phyloP scores from a whole-genome alignment of 2,888 invertebrate species.

The Apotomis capreana region DNA sequence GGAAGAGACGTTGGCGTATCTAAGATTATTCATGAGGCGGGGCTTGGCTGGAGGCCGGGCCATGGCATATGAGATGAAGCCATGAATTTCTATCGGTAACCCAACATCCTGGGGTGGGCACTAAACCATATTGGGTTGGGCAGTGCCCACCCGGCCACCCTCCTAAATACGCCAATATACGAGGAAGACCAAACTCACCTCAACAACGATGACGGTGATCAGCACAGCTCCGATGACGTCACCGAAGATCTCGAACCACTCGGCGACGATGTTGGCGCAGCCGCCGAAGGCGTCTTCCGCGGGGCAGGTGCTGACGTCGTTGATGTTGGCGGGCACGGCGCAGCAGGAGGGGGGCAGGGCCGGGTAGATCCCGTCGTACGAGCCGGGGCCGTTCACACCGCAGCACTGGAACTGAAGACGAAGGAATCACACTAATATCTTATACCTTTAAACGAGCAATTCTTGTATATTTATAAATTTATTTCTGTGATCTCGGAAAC shows the following conservation, averaged over 20 bases:
- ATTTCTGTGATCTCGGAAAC: too few relatives aligned
- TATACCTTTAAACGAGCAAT: too few relatives aligned
- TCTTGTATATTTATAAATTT: too few relatives aligned
- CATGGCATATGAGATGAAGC: too few relatives aligned
- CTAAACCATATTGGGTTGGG: too few relatives aligned
- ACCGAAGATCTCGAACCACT: conserved; percentile 59
- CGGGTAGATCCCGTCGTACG: conserved; percentile 50
- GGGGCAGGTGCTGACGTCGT: conserved; percentile 45
- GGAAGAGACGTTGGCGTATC: too few relatives aligned
- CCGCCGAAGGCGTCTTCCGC: conserved; percentile 51
- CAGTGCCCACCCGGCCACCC: too few relatives aligned
- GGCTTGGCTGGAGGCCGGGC: too few relatives aligned
- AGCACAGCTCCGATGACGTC: conserved; percentile 55
- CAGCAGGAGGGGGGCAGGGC: conserved; percentile 61
- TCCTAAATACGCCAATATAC: too few relatives aligned
- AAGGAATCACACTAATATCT: background rate
- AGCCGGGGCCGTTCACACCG: conserved; percentile 58
- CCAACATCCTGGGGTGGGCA: too few relatives aligned
- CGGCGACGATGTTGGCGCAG: conserved; percentile 52
- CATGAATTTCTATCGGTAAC: too few relatives aligned
- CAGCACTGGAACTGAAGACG: conserved; percentile 67
- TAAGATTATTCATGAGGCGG: too few relatives aligned
- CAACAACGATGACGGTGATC: conserved; percentile 56
- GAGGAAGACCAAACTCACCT: conserved; percentile 52
- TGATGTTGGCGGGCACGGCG: conserved; percentile 30